Conservation (phyloP, 2,888 invertebrate genomes). For the Eupithecia tripunctaria region DNA sequence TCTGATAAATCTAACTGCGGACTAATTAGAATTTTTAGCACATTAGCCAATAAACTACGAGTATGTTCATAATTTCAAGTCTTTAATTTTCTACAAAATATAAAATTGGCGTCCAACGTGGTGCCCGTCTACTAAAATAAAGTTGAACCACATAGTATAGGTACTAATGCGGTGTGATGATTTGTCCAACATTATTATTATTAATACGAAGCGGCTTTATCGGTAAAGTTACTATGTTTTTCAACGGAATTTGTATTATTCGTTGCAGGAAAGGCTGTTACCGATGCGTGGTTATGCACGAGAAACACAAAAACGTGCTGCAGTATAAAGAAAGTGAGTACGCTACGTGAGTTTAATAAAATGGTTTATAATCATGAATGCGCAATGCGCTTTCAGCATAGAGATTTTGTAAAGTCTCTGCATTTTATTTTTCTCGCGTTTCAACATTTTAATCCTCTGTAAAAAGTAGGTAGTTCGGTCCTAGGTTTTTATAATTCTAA, state of each 20-base stretch:
- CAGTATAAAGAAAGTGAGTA: slow-evolving; percentile 99
- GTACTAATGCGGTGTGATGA: too few relatives aligned
- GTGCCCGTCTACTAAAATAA: not conserved
- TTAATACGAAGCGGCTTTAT: not conserved
- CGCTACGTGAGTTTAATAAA: slow-evolving; percentile 18
- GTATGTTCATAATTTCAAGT: too few relatives aligned
- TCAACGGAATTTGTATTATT: slow-evolving; percentile 27
- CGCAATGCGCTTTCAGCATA: slow-evolving; percentile 31
- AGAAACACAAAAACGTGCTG: slow-evolving; percentile 96
- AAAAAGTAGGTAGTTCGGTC: not conserved
- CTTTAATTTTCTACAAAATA: too few relatives aligned
- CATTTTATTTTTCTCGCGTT: not conserved
- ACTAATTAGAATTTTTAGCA: too few relatives aligned
- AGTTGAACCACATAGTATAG: not conserved
- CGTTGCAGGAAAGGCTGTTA: slow-evolving; percentile 94
- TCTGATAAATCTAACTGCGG: too few relatives aligned
- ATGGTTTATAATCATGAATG: slow-evolving; percentile 28
- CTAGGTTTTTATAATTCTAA: not conserved
- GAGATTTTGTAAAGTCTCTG: slow-evolving; percentile 1
- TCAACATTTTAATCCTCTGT: not conserved
- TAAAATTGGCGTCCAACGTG: not conserved
- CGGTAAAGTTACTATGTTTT: slow-evolving; percentile 15
- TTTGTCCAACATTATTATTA: too few relatives aligned
- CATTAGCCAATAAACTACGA: too few relatives aligned
- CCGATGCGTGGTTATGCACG: slow-evolving; percentile 97